A percentile compares a stretch with the other conserved stretches of the same genome.
Evolutionary conservation across 1,140 invertebrate genomes (phyloP).

Genomic region (Araneus ventricosus): DNA sequence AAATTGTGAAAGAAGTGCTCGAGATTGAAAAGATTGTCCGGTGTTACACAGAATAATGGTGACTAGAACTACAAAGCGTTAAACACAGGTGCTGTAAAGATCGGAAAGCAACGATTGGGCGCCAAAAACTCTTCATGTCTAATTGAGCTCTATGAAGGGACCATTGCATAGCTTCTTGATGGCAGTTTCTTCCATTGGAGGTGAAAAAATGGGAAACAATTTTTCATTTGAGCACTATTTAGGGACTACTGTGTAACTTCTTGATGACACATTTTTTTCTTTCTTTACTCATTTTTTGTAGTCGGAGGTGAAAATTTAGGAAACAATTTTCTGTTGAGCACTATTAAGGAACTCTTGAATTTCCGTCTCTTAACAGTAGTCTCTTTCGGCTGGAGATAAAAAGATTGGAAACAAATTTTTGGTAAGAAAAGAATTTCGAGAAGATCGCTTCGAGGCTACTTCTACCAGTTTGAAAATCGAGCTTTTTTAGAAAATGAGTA

Average conservation of each 20-base stretch:
- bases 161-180: slow-evolving; percentile 48
- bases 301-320: not conserved
- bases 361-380: slow-evolving; percentile 25
- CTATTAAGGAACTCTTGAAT: slow-evolving; percentile 36
- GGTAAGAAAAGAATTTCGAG: slow-evolving; percentile 56
- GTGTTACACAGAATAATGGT: slow-evolving; percentile 72
- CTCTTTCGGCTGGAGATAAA: slow-evolving; percentile 28
- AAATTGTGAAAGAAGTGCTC: slow-evolving; percentile 75
- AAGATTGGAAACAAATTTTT: slow-evolving; percentile 37
- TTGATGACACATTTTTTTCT: slow-evolving; percentile 31
- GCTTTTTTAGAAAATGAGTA: slow-evolving; percentile 68
- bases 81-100: slow-evolving; percentile 72
- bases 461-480: slow-evolving; percentile 58
- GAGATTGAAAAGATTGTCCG: slow-evolving; percentile 74
- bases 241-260: slow-evolving; percentile 23
- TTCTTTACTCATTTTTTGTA: not conserved
- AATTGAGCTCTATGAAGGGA: slow-evolving; percentile 73
- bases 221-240: slow-evolving; percentile 34
- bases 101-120: slow-evolving; percentile 73
- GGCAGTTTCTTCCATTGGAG: slow-evolving; percentile 53
- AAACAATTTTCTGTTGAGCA: slow-evolving; percentile 2
- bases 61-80: slow-evolving; percentile 69
- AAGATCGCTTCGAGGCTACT: slow-evolving; percentile 60
- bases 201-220: slow-evolving; percentile 46
- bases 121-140: slow-evolving; percentile 71